Evolutionary conservation across 2,113 vertebrate genomes (phyloP).

Genomic region (Phoenicopterus ruber): DNA sequence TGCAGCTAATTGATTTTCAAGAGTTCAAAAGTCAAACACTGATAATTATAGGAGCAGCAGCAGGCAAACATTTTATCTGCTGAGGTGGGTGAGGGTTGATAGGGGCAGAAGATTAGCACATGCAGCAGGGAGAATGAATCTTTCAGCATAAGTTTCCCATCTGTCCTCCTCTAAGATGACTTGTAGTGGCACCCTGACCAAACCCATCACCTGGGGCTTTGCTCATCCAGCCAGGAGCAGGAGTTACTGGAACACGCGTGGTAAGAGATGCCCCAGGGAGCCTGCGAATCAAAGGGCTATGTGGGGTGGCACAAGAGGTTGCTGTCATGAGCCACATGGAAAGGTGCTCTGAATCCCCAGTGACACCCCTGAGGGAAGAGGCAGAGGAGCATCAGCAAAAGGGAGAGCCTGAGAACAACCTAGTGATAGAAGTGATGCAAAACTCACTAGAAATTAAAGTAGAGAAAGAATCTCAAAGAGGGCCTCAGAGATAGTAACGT

Average conservation of each 20-base stretch:
- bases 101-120: not conserved
- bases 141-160: not conserved
- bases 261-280: not conserved
- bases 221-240: not conserved
- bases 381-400: not conserved
- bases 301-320: not conserved
- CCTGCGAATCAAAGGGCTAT: not conserved
- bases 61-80: constrained; percentile 2
- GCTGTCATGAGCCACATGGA: not conserved
- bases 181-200: not conserved
- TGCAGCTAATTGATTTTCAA: constrained; percentile 27
- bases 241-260: not conserved
- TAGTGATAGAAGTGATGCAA: not conserved
- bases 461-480: not conserved
- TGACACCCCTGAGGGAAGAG: not conserved
- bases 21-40: constrained; percentile 13
- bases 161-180: not conserved
- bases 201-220: not conserved
- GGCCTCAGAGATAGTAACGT: not conserved
- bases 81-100: not conserved
- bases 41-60: constrained; percentile 10
- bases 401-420: not conserved
- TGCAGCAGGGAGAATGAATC: not conserved
- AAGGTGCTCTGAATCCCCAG: not conserved
- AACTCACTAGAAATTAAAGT: not conserved